Evolutionary conservation across 2,888 invertebrate genomes (phyloP).

Genomic region (Thumatha senex): DNA sequence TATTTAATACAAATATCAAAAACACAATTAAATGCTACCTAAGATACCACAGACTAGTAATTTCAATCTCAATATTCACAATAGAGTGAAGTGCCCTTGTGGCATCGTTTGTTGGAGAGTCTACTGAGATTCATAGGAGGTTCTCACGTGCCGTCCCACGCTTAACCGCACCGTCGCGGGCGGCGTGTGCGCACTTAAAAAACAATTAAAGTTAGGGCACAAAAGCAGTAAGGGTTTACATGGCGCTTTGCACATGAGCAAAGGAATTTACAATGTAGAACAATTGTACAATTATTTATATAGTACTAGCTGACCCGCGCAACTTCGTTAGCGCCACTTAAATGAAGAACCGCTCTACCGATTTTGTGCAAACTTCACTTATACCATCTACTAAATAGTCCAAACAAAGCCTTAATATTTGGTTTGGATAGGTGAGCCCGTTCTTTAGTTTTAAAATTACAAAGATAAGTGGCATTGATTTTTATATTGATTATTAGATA

Average conservation of each 20-base stretch:
- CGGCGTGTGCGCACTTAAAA: conserved; percentile 66
- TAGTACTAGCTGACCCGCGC: too few species aligned
- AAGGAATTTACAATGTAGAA: not conserved
- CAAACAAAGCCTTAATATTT: too few species aligned
- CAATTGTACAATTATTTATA: too few species aligned
- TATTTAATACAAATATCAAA: too few species aligned
- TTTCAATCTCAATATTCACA: conserved; percentile 22
- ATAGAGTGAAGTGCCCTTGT: conserved; percentile 32
- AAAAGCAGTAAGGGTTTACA: conserved; percentile 47
- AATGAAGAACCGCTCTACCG: too few species aligned
- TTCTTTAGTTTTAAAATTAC: too few species aligned
- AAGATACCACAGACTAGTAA: not conserved
- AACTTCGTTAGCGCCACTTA: too few species aligned
- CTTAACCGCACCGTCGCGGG: conserved; percentile 18
- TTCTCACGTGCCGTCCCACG: conserved; percentile 43
- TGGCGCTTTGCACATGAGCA: conserved; percentile 21
- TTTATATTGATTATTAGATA: too few species aligned
- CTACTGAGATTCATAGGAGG: conserved; percentile 21
- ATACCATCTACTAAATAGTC: too few species aligned
- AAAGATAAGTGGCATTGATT: too few species aligned
- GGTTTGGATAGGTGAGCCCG: too few species aligned
- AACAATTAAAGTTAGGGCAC: conserved; percentile 77
- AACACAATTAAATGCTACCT: not conserved
- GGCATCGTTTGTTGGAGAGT: conserved; percentile 43
- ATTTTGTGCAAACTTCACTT: too few species aligned